phyloP scores from a whole-genome alignment of 2,797 vertebrate species.

The Chelon auratus region DNA sequence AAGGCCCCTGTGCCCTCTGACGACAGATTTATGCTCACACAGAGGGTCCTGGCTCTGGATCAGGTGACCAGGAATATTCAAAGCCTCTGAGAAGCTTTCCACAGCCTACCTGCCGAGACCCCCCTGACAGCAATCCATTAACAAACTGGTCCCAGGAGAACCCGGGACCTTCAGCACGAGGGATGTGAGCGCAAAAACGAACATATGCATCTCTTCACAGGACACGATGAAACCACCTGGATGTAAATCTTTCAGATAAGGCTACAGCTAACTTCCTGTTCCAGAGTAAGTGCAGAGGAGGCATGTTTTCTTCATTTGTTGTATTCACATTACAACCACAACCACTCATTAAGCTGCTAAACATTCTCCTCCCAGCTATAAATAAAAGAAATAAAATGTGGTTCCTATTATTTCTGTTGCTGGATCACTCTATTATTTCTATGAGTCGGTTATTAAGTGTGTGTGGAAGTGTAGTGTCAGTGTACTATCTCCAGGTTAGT shows the following conservation, averaged over 20 bases:
- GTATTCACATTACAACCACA: constrained; percentile 18
- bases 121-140: constrained; percentile 19
- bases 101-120: constrained; percentile 37
- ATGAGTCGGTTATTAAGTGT: not conserved
- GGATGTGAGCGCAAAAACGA: constrained; percentile 23
- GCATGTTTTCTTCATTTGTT: constrained; percentile 53
- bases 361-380: not conserved
- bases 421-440: not conserved
- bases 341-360: not conserved
- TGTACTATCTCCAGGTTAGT: not conserved
- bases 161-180: constrained; percentile 8
- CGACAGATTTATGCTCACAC: constrained; percentile 76
- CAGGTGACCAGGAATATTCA: constrained; percentile 68
- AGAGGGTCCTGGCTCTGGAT: constrained; percentile 55
- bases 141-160: constrained; percentile 31
- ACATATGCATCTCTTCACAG: constrained; percentile 49
- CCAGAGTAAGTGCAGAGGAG: constrained; percentile 55
- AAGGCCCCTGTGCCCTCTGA: constrained; percentile 51
- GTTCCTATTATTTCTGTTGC: constrained; percentile 4
- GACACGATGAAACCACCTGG: constrained; percentile 45
- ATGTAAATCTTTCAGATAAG: constrained; percentile 69
- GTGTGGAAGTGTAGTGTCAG: not conserved
- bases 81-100: constrained; percentile 48
- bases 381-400: not conserved
- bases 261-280: constrained; percentile 67